phyloP scores from a whole-genome alignment of 2,888 invertebrate species.

The Actias luna region DNA sequence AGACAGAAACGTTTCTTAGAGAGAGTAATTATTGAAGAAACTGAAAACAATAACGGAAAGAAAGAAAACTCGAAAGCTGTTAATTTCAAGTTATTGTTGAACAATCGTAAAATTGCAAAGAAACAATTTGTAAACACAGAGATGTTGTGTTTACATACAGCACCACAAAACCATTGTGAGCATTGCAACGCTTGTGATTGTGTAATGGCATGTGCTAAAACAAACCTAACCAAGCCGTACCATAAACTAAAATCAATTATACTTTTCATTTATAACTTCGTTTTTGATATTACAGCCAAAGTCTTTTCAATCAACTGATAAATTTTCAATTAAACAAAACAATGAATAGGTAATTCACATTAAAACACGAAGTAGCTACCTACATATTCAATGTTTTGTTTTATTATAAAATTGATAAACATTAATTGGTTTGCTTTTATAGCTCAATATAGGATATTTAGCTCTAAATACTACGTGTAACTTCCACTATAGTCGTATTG shows the following conservation, averaged over 20 bases:
- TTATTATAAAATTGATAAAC: background rate
- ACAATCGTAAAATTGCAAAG: slow-evolving; percentile 54
- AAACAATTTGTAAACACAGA: slow-evolving; percentile 71
- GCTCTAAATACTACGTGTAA: no score
- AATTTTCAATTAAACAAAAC: slow-evolving; percentile 30
- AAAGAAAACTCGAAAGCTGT: slow-evolving; percentile 1
- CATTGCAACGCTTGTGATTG: slow-evolving; percentile 35
- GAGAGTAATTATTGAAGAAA: background rate
- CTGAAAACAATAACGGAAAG: background rate
- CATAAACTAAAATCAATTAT: slow-evolving; percentile 45
- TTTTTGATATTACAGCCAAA: slow-evolving; percentile 16
- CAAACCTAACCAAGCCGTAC: slow-evolving; percentile 32
- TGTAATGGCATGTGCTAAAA: slow-evolving; percentile 50
- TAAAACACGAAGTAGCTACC: background rate
- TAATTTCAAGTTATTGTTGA: background rate
- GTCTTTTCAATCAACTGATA: slow-evolving; percentile 32
- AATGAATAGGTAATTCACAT: background rate
- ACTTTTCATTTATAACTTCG: slow-evolving; percentile 19
- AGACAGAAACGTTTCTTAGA: background rate
- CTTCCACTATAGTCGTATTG: no score
- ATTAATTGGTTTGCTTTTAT: background rate
- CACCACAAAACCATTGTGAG: slow-evolving; percentile 56
- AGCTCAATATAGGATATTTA: background rate
- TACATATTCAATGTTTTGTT: background rate
- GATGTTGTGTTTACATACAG: slow-evolving; percentile 49